Evolutionary conservation across 2,797 vertebrate genomes (phyloP).

Genomic region (Myotis daubentonii): DNA sequence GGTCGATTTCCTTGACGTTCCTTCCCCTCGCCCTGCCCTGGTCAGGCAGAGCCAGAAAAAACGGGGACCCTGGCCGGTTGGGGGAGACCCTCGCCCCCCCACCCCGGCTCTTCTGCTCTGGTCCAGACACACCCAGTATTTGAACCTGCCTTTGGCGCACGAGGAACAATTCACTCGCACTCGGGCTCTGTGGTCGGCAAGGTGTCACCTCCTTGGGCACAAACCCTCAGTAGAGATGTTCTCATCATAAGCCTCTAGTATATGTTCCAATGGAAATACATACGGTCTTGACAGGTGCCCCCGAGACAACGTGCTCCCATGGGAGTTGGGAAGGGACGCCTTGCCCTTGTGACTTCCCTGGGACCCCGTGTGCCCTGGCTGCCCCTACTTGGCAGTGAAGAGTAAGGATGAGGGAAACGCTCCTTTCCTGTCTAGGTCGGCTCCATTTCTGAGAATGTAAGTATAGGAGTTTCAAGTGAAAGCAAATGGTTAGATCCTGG

Average conservation of each 20-base stretch:
- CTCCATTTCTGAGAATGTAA: background rate
- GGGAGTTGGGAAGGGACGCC: background rate
- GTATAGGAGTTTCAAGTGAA: background rate
- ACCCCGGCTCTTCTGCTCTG: background rate
- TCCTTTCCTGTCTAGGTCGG: background rate
- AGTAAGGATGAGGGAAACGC: background rate
- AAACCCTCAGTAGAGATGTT: background rate
- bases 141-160: background rate
- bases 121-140: background rate
- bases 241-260: background rate
- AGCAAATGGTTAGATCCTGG: background rate
- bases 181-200: background rate
- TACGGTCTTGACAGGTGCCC: background rate
- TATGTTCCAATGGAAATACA: background rate
- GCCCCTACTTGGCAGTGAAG: background rate
- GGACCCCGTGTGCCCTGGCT: background rate
- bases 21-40: background rate
- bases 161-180: background rate
- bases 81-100: too few relatives aligned
- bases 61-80: too few relatives aligned
- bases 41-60: background rate
- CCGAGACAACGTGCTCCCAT: fast-evolving
- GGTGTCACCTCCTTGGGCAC: background rate
- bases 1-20: background rate
- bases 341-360: background rate